Evolutionary conservation across 2,888 invertebrate species (phyloP).

Genomic region (Nudaria mundana): DNA sequence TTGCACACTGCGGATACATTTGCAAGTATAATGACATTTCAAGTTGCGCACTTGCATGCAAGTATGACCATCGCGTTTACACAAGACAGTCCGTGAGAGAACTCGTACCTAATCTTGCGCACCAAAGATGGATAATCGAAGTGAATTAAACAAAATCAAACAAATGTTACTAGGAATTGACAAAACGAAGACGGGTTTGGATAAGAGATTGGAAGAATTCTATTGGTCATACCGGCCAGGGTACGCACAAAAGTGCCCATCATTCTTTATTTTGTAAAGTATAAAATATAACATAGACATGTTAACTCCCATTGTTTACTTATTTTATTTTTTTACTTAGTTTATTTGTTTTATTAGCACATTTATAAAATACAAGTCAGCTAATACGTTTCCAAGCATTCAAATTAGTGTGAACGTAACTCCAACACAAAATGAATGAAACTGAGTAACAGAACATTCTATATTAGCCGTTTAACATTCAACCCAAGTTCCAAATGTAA

Average conservation of each 20-base stretch:
- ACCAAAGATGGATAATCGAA: constrained; percentile 6
- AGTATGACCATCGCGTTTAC: constrained; percentile 1
- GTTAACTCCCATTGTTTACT: no score
- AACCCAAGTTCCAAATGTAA: constrained; percentile 10
- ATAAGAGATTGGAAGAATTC: no score
- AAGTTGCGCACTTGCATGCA: constrained; percentile 12
- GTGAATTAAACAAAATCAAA: not conserved
- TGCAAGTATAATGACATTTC: constrained; percentile 10
- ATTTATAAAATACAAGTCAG: no score
- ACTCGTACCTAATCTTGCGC: constrained; percentile 4
- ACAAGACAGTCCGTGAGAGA: constrained; percentile 24
- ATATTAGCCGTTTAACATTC: constrained; percentile 14
- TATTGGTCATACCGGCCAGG: no score
- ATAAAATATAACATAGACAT: no score
- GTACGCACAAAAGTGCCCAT: no score
- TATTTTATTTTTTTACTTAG: no score
- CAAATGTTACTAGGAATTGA: not conserved
- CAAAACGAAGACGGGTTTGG: no score
- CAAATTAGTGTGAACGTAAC: constrained; percentile 1
- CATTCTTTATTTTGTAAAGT: no score
- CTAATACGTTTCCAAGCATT: not conserved
- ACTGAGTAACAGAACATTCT: constrained; percentile 2
- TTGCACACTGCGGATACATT: not conserved
- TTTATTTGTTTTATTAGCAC: no score
- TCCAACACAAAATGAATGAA: not conserved